These are phyloP conservation scores for Lithobates sylvaticus DNA, from an alignment of 2,797 vertebrate species.

Conservation along the genomic window DNA sequence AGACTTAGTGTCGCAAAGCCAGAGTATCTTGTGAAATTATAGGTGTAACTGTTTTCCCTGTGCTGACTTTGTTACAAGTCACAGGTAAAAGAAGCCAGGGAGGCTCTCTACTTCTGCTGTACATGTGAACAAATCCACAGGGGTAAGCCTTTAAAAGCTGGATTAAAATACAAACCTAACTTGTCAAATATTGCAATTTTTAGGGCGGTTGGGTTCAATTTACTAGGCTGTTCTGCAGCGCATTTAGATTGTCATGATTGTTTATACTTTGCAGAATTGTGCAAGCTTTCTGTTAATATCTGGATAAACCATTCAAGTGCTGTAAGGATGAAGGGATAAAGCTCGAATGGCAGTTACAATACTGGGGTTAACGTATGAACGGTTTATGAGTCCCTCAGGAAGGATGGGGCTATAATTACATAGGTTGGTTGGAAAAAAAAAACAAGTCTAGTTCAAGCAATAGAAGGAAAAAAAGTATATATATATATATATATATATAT, in stretches of 20 bases:
- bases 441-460: too few species aligned
- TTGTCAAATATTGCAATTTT: background rate
- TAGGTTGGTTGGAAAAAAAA: too few species aligned
- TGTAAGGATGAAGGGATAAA: background rate
- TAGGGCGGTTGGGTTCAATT: background rate
- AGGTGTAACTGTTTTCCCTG: background rate
- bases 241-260: conserved; percentile 16
- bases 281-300: background rate
- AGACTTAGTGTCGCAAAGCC: background rate
- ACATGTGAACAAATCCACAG: conserved; percentile 17
- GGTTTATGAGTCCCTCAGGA: background rate
- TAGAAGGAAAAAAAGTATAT: too few species aligned
- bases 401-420: too few species aligned
- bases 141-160: conserved; percentile 37
- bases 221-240: conserved; percentile 1
- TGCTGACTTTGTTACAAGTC: background rate
- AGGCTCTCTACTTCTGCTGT: background rate
- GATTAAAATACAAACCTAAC: background rate
- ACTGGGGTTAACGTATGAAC: background rate
- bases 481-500: too few species aligned
- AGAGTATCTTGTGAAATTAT: background rate
- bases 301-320: background rate
- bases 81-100: background rate
- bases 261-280: background rate
- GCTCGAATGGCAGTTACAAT: background rate